Percentiles rank a stretch among this genome's conserved stretches.
Conservation (phyloP, 2,113 vertebrate species). For the human (Homo sapiens) region DNA sequence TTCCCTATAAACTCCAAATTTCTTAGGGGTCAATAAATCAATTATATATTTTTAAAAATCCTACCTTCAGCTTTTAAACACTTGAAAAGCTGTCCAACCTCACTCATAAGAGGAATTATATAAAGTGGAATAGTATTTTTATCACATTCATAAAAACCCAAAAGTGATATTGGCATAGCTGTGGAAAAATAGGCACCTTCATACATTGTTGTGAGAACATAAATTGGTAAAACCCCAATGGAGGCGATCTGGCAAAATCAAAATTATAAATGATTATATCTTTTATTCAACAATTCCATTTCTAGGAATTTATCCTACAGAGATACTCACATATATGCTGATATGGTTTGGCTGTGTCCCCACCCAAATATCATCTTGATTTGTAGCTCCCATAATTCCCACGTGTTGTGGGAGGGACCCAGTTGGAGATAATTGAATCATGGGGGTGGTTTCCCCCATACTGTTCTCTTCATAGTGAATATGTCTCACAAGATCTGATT, state of each 20-base stretch:
- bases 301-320: not conserved
- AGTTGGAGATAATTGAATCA: too few relatives aligned
- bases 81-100: not conserved
- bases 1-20: slow-evolving; percentile 58
- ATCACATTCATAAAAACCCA: not conserved
- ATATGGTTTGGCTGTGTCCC: too few relatives aligned
- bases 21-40: slow-evolving; percentile 40
- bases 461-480: too few relatives aligned
- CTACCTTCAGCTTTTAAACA: not conserved
- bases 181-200: not conserved
- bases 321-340: not conserved
- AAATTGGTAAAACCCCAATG: not conserved
- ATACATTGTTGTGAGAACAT: not conserved
- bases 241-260: not conserved
- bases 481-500: too few relatives aligned
- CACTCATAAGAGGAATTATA: not conserved
- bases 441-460: too few relatives aligned
- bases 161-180: not conserved
- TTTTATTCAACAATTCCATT: not conserved
- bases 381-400: too few relatives aligned
- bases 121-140: not conserved
- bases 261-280: not conserved
- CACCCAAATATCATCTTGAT: too few relatives aligned
- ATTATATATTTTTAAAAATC: not conserved
- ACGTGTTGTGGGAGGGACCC: too few relatives aligned